Conservation (phyloP, 1,140 invertebrate genomes). For the Drosophila equinoxialis region DNA sequence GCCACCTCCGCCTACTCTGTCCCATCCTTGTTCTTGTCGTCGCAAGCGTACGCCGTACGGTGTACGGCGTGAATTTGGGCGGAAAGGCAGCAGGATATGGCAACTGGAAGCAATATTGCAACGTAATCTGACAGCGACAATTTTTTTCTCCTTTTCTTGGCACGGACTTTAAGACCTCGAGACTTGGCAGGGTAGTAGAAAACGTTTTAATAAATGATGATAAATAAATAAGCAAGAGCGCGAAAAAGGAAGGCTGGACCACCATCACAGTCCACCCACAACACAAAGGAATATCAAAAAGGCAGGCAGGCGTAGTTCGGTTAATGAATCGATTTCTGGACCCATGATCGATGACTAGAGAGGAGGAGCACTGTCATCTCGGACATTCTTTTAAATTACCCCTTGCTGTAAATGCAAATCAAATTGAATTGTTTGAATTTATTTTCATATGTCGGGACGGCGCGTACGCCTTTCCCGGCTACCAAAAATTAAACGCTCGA, state of each 20-base stretch:
- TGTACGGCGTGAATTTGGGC: constrained; percentile 49
- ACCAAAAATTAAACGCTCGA: constrained; percentile 82
- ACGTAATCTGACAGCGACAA: constrained; percentile 78
- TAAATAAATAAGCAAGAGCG: constrained; percentile 72
- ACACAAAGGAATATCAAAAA: constrained; percentile 28
- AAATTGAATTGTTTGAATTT: no score
- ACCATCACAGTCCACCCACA: constrained; percentile 7
- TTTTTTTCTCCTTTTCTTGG: constrained; percentile 67
- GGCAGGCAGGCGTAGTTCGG: constrained; percentile 5
- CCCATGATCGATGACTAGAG: background rate
- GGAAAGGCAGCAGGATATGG: constrained; percentile 74
- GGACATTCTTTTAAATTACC: no score
- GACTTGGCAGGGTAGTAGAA: constrained; percentile 44
- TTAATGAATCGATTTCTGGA: constrained; percentile 50
- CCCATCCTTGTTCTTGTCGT: constrained; percentile 26
- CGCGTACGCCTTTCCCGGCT: constrained; percentile 75
- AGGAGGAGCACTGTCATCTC: no score
- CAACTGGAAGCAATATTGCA: constrained; percentile 80
- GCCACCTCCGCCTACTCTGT: background rate
- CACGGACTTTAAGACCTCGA: constrained; percentile 36
- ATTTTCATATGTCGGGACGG: no score
- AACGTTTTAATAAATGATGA: constrained; percentile 74
- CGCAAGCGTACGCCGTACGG: background rate
- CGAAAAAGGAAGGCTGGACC: constrained; percentile 56
- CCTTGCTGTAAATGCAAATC: no score